Base-by-base conservation (phyloP, 2,113 vertebrate genomes). In the Chrysochloris asiatica region DNA sequence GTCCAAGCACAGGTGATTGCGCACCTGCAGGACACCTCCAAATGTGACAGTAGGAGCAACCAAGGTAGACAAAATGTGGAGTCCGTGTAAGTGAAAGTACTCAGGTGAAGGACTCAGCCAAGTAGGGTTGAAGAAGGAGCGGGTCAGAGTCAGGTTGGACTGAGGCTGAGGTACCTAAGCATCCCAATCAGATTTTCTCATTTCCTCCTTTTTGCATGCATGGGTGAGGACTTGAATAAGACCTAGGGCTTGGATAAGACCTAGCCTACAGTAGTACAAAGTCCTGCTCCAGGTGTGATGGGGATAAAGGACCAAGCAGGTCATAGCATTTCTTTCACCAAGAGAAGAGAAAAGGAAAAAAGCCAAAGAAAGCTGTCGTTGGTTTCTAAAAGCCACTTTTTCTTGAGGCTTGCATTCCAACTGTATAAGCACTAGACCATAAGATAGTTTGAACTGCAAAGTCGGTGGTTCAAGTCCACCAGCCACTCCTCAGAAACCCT, bases 331-430 rank as follows among this genome's bases (percentile, higher is more conserved):
- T 59, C 56, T 65, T 8, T 52, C n/a, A 77, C 36, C 17, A 36
- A 63, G 56, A 79, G 43, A 61, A 41, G 3, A 7, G 13, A 24
- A 5, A 8, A 24, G 30, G 33, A 50, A 14, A 38, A 0, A 7
- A 1, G 10, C 28, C 22, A 0, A 6, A 30, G 12, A 33, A 6
- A 9, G n/a, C 0, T 28, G 26, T 7, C 7, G 0, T 1, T 47
- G 54, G 48, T 83, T 69, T 61, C 61, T 13, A 77, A 82, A 76
- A 45, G 28, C n/a, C 4, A 16, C 17, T 54, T 16, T 43, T 7
- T 5, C 59, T 50, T 0, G 3, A 43, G 8, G 24, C 71, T 33
- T 9, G 3, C 0, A 0, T 69, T 26, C 43, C 72, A 45, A 61
- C 36, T 10, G 38, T 30, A 5, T 16, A n/a, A n/a, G n/a, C n/a